phyloP scores from a whole-genome alignment of 1,140 invertebrate genomes.

The Drosophila carrolli region DNA sequence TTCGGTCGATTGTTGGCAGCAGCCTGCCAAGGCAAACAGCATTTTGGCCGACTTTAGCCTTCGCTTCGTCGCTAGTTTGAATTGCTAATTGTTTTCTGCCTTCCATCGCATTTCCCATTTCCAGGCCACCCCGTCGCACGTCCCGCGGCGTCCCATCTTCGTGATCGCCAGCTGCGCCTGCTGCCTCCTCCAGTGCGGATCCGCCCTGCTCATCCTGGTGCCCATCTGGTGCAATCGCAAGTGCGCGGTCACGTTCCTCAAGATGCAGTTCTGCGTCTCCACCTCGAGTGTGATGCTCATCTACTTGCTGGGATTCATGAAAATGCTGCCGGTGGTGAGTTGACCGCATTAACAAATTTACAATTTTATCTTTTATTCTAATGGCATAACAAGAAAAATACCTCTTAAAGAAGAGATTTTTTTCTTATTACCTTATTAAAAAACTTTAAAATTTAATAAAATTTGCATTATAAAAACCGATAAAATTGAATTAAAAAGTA shows the following conservation, averaged over 20 bases:
- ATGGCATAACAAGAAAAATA: too few species aligned
- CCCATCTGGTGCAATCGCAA: constrained; percentile 87
- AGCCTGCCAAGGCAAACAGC: constrained; percentile 18
- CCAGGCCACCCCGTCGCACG: constrained; percentile 50
- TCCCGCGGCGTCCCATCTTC: constrained; percentile 82
- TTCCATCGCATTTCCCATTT: not conserved
- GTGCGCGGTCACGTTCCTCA: constrained; percentile 88
- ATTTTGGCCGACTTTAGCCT: constrained; percentile 18
- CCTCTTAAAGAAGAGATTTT: too few species aligned
- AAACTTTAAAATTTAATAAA: too few species aligned
- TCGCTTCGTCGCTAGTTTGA: constrained; percentile 20
- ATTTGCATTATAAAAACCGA: too few species aligned
- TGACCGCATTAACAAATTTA: too few species aligned
- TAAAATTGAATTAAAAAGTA: too few species aligned
- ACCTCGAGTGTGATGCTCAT: constrained; percentile 87
- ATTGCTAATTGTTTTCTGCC: constrained; percentile 29
- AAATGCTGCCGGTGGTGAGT: constrained; percentile 86
- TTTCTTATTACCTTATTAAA: too few species aligned
- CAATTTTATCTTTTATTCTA: too few species aligned
- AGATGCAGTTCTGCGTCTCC: constrained; percentile 88
- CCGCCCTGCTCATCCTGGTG: constrained; percentile 86
- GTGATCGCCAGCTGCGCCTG: constrained; percentile 87
- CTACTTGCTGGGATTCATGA: constrained; percentile 87
- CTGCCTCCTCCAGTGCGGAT: constrained; percentile 86
- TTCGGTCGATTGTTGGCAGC: constrained; percentile 6